Evolutionary conservation across 2,113 vertebrate species (phyloP), one percentile per base, ranked within the genome.

Genomic region (Melospiza georgiana): DNA sequence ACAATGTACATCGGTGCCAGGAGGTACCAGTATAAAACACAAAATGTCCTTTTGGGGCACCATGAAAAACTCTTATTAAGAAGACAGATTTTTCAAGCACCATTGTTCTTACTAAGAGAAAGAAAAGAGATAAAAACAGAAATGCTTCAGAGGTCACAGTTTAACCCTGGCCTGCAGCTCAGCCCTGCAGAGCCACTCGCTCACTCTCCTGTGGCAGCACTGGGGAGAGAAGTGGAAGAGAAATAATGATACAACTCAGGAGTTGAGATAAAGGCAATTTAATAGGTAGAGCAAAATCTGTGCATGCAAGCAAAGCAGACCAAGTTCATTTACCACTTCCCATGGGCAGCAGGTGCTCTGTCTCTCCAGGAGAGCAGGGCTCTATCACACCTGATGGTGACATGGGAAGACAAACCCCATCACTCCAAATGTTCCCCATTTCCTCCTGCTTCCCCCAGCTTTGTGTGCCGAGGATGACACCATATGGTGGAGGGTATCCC

Each of bases 171-270:
- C 16, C 12, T 37, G 31, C 11, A 63, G 30, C 48, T 51, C 37
- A 87, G 35, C n/a, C 28, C 37, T 14, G 15, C 6, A 12, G 8
- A 67, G 12, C 14, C 11, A 12, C 28, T 39, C 0, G 0, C 11
- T 57, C 49, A 31, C 23, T 39, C 33, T 62, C 63, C 23, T 33
- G 43, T 15, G 20, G 15, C 33, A 25, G 27, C 23, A 27, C 7
- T 7, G 28, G 20, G 6, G 23, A 81, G 31, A 68, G 35, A 57
- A 44, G 3, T n/a, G 48, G 35, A 69, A 75, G 27, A 25, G 14
- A 62, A 74, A 35, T 44, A 49, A 43, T 30, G 5, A 33, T 4
- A 44, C 11, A 57, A 22, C 23, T 15, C 8, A 2, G 25, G 11
- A 21, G 27, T 30, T 81, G 69, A 63, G 16, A 57, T 30, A 63